Base-by-base conservation (phyloP, 2,888 invertebrate species). In the Stramonita haemastoma region DNA sequence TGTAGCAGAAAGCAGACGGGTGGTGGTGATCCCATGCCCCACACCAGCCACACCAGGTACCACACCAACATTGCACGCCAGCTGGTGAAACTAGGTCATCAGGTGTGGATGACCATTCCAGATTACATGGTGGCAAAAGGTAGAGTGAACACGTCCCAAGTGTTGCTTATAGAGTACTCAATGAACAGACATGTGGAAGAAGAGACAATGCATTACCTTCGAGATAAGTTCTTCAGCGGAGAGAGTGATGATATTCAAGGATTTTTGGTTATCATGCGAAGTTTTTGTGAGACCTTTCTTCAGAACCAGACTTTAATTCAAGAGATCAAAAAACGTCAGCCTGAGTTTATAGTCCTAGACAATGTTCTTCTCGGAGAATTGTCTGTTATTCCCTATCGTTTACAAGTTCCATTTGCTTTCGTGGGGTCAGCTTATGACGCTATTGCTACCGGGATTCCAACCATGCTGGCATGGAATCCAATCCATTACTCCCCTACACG, bases 61-160 rank as follows among this genome's bases (percentile, higher is more conserved):
- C 88, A 88, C 22, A 90, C 79, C 83, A 90, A 91, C 87, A 87
- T 91, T 22, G 91, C 91, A 11, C 88, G 88, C 11, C 87, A 86
- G 22, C 89, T 91, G 56, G 83, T 73, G 6, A 83, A 79, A 13
- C 85, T 86, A 26, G 90, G 90, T 1, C 91, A 91, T 73, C 79
- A 91, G 79, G 79, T 88, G n/a, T 91, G 91, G 91, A 32, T 91
- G 29, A 90, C 90, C 57, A 91, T 91, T 87, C 90, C 91, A 0
- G 91, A 86, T 26, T 90, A 73, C 15, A 29, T 91, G 66, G 91
- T 88, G 29, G 60, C 34, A 34, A 83, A 81, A 26, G 81, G 88
- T 36, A 83, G 81, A 34, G 66, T 88, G 83, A 86, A 90, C 73
- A 88, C 86, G 17, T 89, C 89, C 34, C 83, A 88, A 73, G n/a